Evolutionary conservation across 2,113 vertebrate genomes (phyloP).

Genomic region (Tragelaphus strepsiceros): DNA sequence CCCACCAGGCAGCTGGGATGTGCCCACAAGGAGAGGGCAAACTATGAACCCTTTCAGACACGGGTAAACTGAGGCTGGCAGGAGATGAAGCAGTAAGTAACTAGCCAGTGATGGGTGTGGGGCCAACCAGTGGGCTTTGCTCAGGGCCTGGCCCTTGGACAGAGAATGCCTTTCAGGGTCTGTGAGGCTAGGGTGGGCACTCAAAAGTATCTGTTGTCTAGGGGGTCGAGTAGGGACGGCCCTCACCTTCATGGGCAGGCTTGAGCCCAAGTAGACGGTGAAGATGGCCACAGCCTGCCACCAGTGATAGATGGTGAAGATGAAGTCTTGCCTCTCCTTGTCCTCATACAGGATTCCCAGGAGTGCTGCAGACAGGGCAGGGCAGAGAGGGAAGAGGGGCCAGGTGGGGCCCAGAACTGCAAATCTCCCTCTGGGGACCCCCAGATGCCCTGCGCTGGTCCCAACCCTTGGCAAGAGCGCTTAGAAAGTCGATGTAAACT

Average conservation of each 20-base stretch:
- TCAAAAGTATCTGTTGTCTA: not conserved
- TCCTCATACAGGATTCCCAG: constrained; percentile 94
- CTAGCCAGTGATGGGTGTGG: not conserved
- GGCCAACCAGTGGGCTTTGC: not conserved
- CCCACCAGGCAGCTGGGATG: not conserved
- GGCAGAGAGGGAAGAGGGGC: not conserved
- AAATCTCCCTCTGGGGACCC: not conserved
- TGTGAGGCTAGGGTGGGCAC: not conserved
- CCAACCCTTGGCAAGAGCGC: rapidly evolving
- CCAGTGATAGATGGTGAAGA: constrained; percentile 98
- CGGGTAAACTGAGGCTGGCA: not conserved
- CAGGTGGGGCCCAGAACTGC: not conserved
- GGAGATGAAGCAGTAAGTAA: not conserved
- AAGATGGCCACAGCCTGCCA: constrained; percentile 96
- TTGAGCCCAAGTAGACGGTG: constrained; percentile 88
- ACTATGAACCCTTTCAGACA: not conserved
- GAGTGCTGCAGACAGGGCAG: constrained; percentile 77
- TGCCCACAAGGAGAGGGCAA: not conserved
- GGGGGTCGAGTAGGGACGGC: no score
- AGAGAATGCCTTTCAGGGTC: not conserved
- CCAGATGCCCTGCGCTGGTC: not conserved
- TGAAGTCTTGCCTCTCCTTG: constrained; percentile 94
- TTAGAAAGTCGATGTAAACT: rapidly evolving
- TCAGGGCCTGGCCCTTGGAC: not conserved
- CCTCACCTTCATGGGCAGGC: constrained; percentile 93